These are phyloP conservation scores for Crocallis elinguaria DNA, from an alignment of 2,888 invertebrate genomes.

Conservation along the genomic window DNA sequence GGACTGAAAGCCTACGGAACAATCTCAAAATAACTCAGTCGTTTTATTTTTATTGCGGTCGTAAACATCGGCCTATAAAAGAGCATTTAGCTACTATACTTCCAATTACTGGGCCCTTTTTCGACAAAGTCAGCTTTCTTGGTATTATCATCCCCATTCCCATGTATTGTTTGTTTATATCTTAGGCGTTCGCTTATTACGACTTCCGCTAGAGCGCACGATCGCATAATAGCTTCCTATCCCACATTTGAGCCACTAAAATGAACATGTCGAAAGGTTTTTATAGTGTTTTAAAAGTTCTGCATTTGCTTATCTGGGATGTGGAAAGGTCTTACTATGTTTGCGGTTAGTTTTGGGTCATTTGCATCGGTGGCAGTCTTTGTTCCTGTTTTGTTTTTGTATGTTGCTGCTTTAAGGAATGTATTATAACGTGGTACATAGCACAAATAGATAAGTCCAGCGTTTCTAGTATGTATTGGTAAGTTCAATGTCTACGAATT, in stretches of 20 bases:
- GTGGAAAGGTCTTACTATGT: background rate
- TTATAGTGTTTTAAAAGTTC: slow-evolving; percentile 9
- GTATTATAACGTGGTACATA: too few relatives aligned
- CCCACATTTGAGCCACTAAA: background rate
- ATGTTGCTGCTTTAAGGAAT: too few relatives aligned
- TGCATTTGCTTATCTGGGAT: background rate
- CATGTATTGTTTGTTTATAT: slow-evolving; percentile 27
- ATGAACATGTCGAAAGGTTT: slow-evolving; percentile 1
- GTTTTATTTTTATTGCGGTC: slow-evolving; percentile 39
- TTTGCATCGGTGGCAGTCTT: background rate
- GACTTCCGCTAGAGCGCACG: slow-evolving; percentile 12
- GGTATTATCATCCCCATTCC: slow-evolving; percentile 24
- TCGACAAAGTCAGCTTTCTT: slow-evolving; percentile 27
- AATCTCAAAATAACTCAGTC: slow-evolving; percentile 41
- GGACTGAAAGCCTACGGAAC: slow-evolving; percentile 30
- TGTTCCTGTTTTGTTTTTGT: too few relatives aligned
- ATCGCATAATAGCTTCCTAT: background rate
- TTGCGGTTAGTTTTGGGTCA: background rate
- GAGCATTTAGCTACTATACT: slow-evolving; percentile 40
- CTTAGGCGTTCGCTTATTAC: slow-evolving; percentile 15
- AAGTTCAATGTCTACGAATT: too few relatives aligned
- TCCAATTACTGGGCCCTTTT: slow-evolving; percentile 34
- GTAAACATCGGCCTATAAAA: slow-evolving; percentile 41
- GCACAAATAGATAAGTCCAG: too few relatives aligned
- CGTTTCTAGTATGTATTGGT: too few relatives aligned